These are phyloP conservation scores for Mesorhabditis sp. DNA, from an alignment of 2,888 invertebrate species.

Conservation along the genomic window DNA sequence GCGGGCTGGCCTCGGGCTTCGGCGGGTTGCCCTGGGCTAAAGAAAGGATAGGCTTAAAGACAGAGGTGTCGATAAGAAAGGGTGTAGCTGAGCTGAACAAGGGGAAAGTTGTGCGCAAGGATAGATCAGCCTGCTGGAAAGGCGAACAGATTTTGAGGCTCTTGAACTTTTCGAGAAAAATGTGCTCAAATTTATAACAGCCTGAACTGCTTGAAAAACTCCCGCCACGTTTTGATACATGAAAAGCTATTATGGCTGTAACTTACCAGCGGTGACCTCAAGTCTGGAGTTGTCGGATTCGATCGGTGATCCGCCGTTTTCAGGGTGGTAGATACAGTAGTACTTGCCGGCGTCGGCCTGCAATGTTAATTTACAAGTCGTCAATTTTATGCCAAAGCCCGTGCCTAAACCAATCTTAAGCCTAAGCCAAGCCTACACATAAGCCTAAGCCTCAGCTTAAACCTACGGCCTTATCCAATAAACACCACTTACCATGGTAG, in stretches of 20 bases:
- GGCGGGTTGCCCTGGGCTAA: slow-evolving; percentile 36
- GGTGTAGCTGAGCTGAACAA: not conserved
- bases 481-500: slow-evolving; percentile 18
- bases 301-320: slow-evolving; percentile 12
- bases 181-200: no score
- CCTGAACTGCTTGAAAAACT: no score
- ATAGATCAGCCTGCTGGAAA: not conserved
- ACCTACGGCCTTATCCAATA: no score
- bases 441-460: no score
- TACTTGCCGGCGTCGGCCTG: slow-evolving; percentile 34
- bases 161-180: not conserved
- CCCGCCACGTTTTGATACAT: no score
- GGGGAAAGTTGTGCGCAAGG: not conserved
- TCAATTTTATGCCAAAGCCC: not conserved
- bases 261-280: slow-evolving; percentile 31
- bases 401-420: not conserved
- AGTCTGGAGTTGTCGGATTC: slow-evolving; percentile 22
- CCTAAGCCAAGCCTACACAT: no score
- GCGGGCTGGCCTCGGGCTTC: slow-evolving; percentile 51
- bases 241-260: no score
- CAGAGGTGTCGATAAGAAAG: not conserved
- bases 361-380: not conserved
- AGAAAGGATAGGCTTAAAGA: no score
- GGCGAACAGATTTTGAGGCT: not conserved
- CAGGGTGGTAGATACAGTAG: slow-evolving; percentile 31